Evolutionary conservation across 2,113 vertebrate species (phyloP), one percentile per base, ranked within the genome.

Genomic region (Gasterosteus aculeatus): DNA sequence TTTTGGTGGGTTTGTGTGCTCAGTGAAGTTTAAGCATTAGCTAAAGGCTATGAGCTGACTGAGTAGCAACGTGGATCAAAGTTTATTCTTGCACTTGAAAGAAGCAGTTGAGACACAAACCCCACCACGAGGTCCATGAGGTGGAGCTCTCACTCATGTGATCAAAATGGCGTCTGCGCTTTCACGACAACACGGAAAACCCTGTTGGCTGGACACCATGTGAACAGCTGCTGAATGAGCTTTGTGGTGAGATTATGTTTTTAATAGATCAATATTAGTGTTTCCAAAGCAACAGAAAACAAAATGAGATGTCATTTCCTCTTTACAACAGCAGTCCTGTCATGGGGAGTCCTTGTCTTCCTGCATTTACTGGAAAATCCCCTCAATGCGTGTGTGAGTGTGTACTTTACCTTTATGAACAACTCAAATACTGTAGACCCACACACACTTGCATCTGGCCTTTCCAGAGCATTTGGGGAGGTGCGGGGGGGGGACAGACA

Each of bases 401-500:
- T 74, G 75, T 71, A 56, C 35, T 44, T n/a, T 26, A 63, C 12
- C 39, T 62, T 10, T 39, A 12, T 15, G 38, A n/a, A 41, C 60
- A 22, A 64, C 18, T 19, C 4, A 4, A 18, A 39, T 39, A n/a
- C 22, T 61, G 10, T 61, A 46, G 22, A 39, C 58, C 19, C 58
- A 60, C 8, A 70, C 80, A 63, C 56, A 42, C 46, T 56, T 42
- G 79, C 66, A 65, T 51, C 15, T 75, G 69, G 35, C 66, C 80
- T 80, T 86, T 86, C 79, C 81, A 82, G 63, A 77, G 79, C 74
- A 75, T 53, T 6, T 9, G 49, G 62, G 31, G 56, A 80, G 83
- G 83, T 26, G 22, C 22, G 1, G 82, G 80, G 84, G 53, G 85
- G 82, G 82, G 85, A 91, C 87, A 92, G 89, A 85, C 86, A 77